Base-by-base conservation (phyloP, 2,113 vertebrate species). In the Megaleporinus macrocephalus region DNA sequence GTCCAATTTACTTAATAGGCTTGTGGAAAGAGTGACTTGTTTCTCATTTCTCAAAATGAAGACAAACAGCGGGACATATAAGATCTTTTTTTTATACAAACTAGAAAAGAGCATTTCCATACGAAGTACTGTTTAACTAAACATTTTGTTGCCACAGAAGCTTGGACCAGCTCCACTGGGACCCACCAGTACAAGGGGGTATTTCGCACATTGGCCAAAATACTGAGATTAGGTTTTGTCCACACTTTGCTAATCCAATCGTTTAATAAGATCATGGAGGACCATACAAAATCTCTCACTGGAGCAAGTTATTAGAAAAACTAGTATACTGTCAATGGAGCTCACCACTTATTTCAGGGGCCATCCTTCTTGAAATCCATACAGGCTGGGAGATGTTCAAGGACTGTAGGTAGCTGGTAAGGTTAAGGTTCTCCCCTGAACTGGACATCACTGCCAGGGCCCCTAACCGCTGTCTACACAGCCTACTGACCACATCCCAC, bases 371-470 rank as follows among this genome's bases (percentile, higher is more conserved):
- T 84, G 84, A 90, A 74, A 94, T 91, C 94, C 94, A 95, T 44
- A 94, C 91, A 27, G 90, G 76, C 61, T 93, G 86, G 57, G 90
- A 90, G 85, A 94, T 89, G 77, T 94, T 92, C 29, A 92, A 24
- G 33, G 93, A 93, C 29, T 83, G 88, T 18, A 95, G 87, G 82
- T 92, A 92, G 63, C 12, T 84, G 59, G 80, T 86, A 3, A 94
- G 78, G 61, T 90, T 83, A 83, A 57, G 84, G 49, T 86, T 89
- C 72, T 93, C 90, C 24, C 15, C 59, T 15, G 61, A 5, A 20
- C 51, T 91, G 24, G 89, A 81, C 18, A 91, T 80, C 4, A 68
- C 75, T 53, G 91, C 93, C 73, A 95, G 84, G 51, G 84, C 74
- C 41, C 93, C 92, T 27, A 79, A 90, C 30, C 79, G 88, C 44